Evolutionary conservation across 92 coral and sea anemone genomes (phyloP), one percentile per base, ranked within the genome.

Genomic region (Parazoanthus swiftii): DNA sequence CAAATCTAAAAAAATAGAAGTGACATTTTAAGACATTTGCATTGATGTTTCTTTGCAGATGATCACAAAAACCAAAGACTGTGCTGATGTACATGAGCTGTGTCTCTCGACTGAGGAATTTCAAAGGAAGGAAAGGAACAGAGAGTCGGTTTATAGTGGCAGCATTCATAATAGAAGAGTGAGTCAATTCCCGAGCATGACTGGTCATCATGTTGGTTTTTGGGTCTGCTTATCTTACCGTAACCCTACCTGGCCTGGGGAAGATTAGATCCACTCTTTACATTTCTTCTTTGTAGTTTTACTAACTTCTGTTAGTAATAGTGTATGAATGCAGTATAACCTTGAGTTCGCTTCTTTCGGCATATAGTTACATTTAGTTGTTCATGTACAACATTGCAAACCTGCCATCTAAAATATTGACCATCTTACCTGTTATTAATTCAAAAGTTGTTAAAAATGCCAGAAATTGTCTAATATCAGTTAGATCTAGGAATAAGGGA

Each of bases 21-120:
- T 74, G 0, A 23, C n/a, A 16, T 66, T 72, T 56, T 13, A 13
- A 2, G 3, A 14, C 51, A 0, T n/a, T 1, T 76, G 35, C 54
- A 15, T 54, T 36, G 50, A 15, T 46, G 67, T 74, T n/a, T 80
- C 43, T 65, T 50, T 43, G 10, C 85, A 97, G 99, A 97, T 97
- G 99, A 89, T 97, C 58, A 97, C 99, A 3, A 97, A 95, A 51
- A 95, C 99, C 29, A 93, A 91, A 44, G 94, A 88, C 56, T 97
- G 99, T 87, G 92, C 86, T 74, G 99, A 97, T 85, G 96, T 97
- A 2, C 99, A 97, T 76, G 99, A 97, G 74, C 91, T 97, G 71
- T 97, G 98, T 54, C 89, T 97, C 54, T 97, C 99, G 1, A 94
- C 94, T 76, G 99, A 93, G 26, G 99, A 97, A 80, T 97, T 97